These are phyloP conservation scores for Fringilla coelebs DNA, from an alignment of 2,797 vertebrate species.

Conservation along the genomic window DNA sequence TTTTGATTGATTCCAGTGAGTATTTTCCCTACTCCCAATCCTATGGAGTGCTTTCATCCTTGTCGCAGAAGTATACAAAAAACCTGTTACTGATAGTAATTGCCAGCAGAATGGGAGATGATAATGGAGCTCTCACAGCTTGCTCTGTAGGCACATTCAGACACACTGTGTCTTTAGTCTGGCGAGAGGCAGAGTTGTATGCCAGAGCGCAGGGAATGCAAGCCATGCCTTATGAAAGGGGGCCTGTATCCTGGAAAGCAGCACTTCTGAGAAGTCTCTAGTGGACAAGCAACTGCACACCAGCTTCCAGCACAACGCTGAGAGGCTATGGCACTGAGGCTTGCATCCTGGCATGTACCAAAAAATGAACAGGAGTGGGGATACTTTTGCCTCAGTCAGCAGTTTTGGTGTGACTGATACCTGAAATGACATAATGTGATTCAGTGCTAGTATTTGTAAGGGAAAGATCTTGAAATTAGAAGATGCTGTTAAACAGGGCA, in stretches of 20 bases:
- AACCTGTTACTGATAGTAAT: conserved; percentile 12
- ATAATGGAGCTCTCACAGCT: neutral
- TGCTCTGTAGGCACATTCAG: neutral
- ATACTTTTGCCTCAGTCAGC: neutral
- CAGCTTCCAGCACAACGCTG: neutral
- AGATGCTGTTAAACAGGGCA: neutral
- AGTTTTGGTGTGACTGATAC: neutral
- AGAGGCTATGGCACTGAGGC: neutral
- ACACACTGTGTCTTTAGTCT: neutral
- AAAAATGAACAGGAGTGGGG: no score
- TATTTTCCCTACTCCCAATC: neutral
- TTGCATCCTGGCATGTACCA: neutral
- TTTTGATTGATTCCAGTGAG: neutral
- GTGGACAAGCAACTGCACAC: neutral
- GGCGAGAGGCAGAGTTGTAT: neutral
- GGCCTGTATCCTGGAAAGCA: conserved; percentile 37
- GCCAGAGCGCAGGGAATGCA: neutral
- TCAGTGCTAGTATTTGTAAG: neutral
- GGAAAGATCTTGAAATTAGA: neutral
- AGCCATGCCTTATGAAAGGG: conserved; percentile 26
- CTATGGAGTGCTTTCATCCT: neutral
- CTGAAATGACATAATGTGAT: neutral
- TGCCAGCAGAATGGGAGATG: neutral
- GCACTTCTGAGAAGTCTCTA: neutral
- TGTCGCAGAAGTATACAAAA: neutral